These are phyloP conservation scores for Branchipolynoe longqiensis DNA, from an alignment of 2,888 invertebrate species.

Conservation along the genomic window DNA sequence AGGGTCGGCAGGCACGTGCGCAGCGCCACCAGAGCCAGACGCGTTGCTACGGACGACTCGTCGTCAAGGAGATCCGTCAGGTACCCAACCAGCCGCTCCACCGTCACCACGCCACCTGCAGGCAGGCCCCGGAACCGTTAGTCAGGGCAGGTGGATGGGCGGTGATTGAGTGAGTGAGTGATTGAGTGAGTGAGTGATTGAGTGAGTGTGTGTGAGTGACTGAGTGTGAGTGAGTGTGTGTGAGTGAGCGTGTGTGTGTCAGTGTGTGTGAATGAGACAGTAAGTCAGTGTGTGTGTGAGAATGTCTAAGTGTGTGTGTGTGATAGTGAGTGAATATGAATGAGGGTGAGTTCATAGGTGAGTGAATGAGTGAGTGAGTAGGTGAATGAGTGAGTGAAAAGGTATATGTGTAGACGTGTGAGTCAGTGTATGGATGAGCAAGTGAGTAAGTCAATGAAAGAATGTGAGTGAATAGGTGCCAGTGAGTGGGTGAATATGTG, in stretches of 20 bases:
- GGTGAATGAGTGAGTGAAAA: not conserved
- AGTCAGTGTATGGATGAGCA: not conserved
- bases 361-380: not conserved
- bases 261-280: not conserved
- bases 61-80: conserved; percentile 78
- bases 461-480: not conserved
- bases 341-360: not conserved
- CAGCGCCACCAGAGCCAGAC: conserved; percentile 87
- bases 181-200: too few relatives aligned
- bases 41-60: conserved; percentile 88
- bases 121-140: not conserved
- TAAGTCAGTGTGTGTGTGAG: not conserved
- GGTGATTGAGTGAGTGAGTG: too few relatives aligned
- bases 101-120: conserved; percentile 59
- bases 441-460: not conserved
- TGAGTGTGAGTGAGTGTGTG: not conserved
- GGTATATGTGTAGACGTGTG: not conserved
- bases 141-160: not conserved
- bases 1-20: conserved; percentile 85
- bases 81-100: conserved; percentile 76
- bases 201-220: too few relatives aligned
- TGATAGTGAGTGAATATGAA: too few relatives aligned
- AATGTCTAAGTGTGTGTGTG: not conserved
- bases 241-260: too few relatives aligned
- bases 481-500: not conserved